Conservation (phyloP, 2,113 vertebrate species). For the Zosterops japonicus region DNA sequence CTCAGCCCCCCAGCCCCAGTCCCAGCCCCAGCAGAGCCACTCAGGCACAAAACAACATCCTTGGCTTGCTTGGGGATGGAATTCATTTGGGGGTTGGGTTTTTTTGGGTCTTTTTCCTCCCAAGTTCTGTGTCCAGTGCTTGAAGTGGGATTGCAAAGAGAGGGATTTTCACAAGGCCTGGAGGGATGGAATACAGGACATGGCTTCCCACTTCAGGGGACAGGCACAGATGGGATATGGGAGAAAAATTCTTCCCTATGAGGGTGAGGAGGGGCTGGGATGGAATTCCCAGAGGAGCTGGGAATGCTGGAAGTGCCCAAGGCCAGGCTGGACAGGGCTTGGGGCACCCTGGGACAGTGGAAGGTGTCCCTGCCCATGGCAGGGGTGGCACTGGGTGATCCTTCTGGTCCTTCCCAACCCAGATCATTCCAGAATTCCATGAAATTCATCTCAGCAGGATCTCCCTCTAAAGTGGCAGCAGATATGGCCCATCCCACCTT, state of each 20-base stretch:
- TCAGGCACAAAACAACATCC: fast-evolving
- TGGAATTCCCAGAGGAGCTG: not conserved
- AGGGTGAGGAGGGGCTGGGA: not conserved
- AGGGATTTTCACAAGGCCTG: not conserved
- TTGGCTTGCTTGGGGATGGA: not conserved
- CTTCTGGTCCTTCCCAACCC: not conserved
- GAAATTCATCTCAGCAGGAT: not conserved
- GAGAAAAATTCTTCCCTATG: not conserved
- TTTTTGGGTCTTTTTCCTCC: not conserved
- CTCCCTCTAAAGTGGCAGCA: not conserved
- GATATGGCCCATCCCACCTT: fast-evolving
- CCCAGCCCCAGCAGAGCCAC: not conserved
- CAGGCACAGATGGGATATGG: not conserved
- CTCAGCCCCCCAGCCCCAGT: not conserved
- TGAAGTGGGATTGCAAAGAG: not conserved
- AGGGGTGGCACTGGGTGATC: not conserved
- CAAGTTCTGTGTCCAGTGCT: not conserved
- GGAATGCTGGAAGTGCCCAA: not conserved
- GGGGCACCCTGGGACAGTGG: fast-evolving
- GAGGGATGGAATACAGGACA: not conserved
- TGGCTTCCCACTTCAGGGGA: not conserved
- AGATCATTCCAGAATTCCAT: not conserved
- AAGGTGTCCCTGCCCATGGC: not conserved
- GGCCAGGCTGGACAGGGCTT: not conserved
- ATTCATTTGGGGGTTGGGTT: fast-evolving